Percentiles rank a stretch among this genome's conserved stretches.
These are phyloP conservation scores for Xylocampa areola DNA, from an alignment of 2,888 invertebrate species.

Conservation along the genomic window DNA sequence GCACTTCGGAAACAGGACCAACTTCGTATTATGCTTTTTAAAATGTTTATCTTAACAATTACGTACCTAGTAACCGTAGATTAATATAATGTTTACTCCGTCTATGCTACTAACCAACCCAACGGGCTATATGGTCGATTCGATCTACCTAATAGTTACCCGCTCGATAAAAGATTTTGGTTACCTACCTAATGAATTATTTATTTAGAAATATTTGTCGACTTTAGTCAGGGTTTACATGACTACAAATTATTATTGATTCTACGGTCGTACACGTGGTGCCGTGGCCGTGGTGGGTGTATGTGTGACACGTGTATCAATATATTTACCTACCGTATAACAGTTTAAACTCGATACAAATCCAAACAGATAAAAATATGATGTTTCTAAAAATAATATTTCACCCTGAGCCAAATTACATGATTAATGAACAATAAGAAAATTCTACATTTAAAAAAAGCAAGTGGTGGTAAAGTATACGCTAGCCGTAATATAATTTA, in stretches of 20 bases:
- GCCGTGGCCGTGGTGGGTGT: too few species aligned
- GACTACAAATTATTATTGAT: constrained; percentile 20
- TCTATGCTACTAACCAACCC: neutral
- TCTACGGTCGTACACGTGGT: constrained; percentile 34
- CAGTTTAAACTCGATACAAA: constrained; percentile 5
- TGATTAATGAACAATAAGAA: too few species aligned
- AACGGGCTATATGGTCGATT: too few species aligned
- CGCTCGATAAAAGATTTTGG: neutral
- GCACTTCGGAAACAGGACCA: too few species aligned
- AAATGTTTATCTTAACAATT: too few species aligned
- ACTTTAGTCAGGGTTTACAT: constrained; percentile 10
- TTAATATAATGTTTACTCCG: too few species aligned
- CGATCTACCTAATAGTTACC: too few species aligned
- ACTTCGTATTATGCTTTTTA: too few species aligned
- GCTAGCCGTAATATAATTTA: too few species aligned
- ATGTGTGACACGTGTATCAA: constrained; percentile 29
- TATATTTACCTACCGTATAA: constrained; percentile 31
- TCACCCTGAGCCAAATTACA: neutral
- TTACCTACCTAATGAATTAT: constrained; percentile 29
- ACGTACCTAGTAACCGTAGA: too few species aligned
- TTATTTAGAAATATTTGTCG: constrained; percentile 25
- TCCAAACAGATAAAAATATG: neutral
- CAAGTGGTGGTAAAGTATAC: too few species aligned
- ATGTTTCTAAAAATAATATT: neutral
- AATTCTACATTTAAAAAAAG: too few species aligned